A percentile compares a stretch with the other conserved stretches of the same genome.
These are phyloP conservation scores for Pseudocheirus occidentalis DNA, from an alignment of 2,797 vertebrate genomes.

Conservation along the genomic window DNA sequence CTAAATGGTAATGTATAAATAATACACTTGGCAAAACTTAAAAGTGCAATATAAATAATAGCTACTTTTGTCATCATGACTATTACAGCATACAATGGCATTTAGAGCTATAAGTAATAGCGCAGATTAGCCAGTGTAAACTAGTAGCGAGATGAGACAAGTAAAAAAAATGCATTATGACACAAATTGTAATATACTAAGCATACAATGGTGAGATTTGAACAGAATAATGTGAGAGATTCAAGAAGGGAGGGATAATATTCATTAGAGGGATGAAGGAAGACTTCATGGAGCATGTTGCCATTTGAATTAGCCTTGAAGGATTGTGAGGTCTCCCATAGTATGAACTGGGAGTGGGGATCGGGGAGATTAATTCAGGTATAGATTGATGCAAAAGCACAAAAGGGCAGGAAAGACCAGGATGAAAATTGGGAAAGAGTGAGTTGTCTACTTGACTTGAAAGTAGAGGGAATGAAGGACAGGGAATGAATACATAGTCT, in stretches of 20 bases:
- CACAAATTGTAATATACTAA: background rate
- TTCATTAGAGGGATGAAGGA: background rate
- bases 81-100: background rate
- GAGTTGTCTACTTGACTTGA: background rate
- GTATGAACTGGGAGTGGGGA: fast-evolving
- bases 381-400: background rate
- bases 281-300: background rate
- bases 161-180: background rate
- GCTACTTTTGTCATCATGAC: background rate
- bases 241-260: background rate
- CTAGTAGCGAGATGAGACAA: background rate
- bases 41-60: background rate
- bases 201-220: background rate
- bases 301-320: background rate
- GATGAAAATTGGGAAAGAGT: background rate
- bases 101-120: background rate
- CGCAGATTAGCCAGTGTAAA: background rate
- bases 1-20: background rate
- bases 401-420: background rate
- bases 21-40: background rate
- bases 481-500: background rate
- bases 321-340: background rate
- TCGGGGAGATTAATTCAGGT: background rate
- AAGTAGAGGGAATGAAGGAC: background rate
- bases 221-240: background rate